Base-by-base conservation (phyloP, 2,888 invertebrate genomes). In the Portevinia maculata region DNA sequence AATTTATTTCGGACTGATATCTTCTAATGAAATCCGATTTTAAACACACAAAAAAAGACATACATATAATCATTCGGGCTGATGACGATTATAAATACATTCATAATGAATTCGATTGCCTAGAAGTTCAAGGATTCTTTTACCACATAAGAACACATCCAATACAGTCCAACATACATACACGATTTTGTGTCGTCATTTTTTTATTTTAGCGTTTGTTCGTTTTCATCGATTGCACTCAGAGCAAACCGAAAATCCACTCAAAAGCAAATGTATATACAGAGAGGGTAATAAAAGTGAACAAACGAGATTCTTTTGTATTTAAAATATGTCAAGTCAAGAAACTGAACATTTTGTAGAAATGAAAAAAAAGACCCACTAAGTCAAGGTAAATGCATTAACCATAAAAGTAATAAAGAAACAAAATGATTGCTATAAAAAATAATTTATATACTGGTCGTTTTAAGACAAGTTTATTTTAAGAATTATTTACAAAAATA, bases 81-180 rank as follows among this genome's bases (percentile, higher is more conserved):
- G 39, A 50, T 28, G 32, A 50, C 24, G 44, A 53, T 41, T 48
- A 64, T 50, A 50, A 64, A n/a, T 34, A 13, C 17, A 7, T 34
- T 64, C n/a, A 15, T 32, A 32, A 50, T 9, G 8, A 53, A 34
- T 32, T 21, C 67, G 46, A 67, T 46, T 46, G 55, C 67, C 65
- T 44, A 53, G 21, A 53, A 67, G 44, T 67, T 67, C 55, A 67
- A 55, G 53, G 67, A 34, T 11, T 11, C 65, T 41, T 21, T 52
- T 65, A 44, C 15, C 15, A 41, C 34, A n/a, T 5, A 37, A 13
- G 34, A 5, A 9, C 19, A 55, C 19, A 37, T 13, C 32, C 19
- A 17, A 15, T 17, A 52, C 30, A 32, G 13, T 5, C 24, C 19
- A 4, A 46, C 17, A 46, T 8, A 46, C 9, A 34, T 7, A n/a